A percentile compares a stretch with the other conserved stretches of the same genome.
These are phyloP conservation scores for Gonocerus acuteangulatus DNA, from an alignment of 2,888 invertebrate genomes.

Conservation along the genomic window DNA sequence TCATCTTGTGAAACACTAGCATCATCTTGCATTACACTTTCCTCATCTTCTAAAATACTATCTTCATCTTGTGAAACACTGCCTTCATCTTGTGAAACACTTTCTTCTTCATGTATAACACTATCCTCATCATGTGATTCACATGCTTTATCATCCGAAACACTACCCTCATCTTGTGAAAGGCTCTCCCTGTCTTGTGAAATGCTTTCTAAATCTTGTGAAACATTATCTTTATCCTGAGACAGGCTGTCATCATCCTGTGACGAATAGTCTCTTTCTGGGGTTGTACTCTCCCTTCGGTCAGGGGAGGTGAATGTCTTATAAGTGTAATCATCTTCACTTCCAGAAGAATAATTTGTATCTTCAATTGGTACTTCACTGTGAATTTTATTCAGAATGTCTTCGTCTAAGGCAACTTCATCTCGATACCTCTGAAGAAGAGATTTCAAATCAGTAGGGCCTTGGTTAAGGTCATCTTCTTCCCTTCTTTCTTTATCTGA, in stretches of 20 bases:
- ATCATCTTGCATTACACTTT: not conserved
- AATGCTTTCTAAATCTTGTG: not conserved
- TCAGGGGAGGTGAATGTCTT: too few relatives aligned
- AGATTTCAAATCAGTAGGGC: not conserved
- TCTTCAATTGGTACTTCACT: slow-evolving; percentile 5
- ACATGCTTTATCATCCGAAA: not conserved
- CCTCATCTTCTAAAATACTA: not conserved
- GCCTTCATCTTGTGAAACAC: not conserved
- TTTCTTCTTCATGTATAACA: not conserved
- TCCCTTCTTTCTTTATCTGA: not conserved
- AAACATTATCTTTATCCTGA: not conserved
- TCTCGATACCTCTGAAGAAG: slow-evolving; percentile 8
- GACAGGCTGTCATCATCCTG: not conserved
- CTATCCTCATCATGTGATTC: not conserved
- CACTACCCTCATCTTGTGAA: not conserved
- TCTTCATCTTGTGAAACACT: not conserved
- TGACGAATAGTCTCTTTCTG: not conserved
- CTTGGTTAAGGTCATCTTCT: not conserved
- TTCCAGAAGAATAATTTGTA: not conserved
- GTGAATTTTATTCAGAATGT: slow-evolving; percentile 12
- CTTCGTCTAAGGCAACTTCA: slow-evolving; percentile 4
- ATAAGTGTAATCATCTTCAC: not conserved
- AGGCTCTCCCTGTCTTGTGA: not conserved
- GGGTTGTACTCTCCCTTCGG: too few relatives aligned
- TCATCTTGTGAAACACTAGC: not conserved